These are phyloP conservation scores for Nettapus auritus DNA, from an alignment of 2,113 vertebrate genomes.

Conservation along the genomic window DNA sequence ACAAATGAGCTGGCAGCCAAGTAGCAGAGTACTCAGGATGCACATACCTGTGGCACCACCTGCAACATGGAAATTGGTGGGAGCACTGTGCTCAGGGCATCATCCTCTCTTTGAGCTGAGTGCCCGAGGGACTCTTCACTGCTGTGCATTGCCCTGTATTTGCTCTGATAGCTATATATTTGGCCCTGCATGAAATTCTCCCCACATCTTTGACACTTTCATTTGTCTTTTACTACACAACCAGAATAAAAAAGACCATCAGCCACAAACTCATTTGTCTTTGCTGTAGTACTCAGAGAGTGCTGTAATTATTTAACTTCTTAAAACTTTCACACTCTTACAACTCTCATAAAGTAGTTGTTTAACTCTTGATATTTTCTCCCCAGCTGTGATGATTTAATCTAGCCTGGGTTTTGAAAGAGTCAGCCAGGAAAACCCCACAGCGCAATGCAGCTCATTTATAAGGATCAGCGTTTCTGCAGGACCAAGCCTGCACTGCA, in stretches of 20 bases:
- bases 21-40: neutral
- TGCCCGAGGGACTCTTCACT: fast-evolving
- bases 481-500: neutral
- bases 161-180: neutral
- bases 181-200: neutral
- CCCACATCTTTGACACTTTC: neutral
- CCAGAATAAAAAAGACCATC: neutral
- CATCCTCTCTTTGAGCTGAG: neutral
- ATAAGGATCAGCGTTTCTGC: slow-evolving; percentile 52
- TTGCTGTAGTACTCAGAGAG: neutral
- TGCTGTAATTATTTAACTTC: slow-evolving; percentile 55
- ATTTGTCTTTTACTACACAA: neutral
- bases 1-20: neutral
- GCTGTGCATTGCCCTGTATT: neutral
- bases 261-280: slow-evolving; percentile 8
- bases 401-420: slow-evolving; percentile 60
- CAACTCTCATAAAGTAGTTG: slow-evolving; percentile 57
- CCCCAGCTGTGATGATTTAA: slow-evolving; percentile 74
- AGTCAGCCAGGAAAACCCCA: slow-evolving; percentile 62
- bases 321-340: slow-evolving; percentile 60
- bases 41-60: neutral
- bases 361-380: slow-evolving; percentile 67
- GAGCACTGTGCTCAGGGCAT: neutral
- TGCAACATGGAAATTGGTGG: neutral
- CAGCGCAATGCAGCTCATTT: slow-evolving; percentile 57